These are phyloP conservation scores for Muscina levida DNA, from an alignment of 2,888 invertebrate genomes.

Conservation along the genomic window DNA sequence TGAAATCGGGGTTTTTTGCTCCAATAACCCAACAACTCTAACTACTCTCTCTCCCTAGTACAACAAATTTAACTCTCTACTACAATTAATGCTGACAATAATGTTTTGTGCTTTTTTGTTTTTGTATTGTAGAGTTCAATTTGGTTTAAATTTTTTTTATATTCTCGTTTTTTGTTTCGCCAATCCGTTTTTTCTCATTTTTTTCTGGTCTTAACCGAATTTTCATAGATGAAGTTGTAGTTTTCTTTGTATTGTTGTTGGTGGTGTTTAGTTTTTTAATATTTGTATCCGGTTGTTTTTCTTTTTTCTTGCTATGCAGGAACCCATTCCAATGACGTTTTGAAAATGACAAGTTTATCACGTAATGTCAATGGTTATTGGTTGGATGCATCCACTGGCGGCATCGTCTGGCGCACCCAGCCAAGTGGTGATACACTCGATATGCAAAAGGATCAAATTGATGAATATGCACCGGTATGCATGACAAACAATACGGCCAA, in stretches of 20 bases:
- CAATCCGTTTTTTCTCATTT: conserved; percentile 40
- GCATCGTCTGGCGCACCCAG: conserved; percentile 79
- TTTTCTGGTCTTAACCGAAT: conserved; percentile 39
- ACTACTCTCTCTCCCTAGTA: background rate
- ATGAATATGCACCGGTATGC: conserved; percentile 80
- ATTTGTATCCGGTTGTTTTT: conserved; percentile 18
- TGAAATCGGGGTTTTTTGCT: conserved; percentile 33
- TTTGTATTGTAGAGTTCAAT: background rate
- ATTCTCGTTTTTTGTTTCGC: conserved; percentile 24
- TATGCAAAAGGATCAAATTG: conserved; percentile 80
- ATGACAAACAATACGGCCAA: conserved; percentile 71
- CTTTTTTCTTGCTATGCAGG: conserved; percentile 72
- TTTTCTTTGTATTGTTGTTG: too few species aligned
- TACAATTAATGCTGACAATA: conserved; percentile 49
- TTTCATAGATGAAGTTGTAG: conserved; percentile 31
- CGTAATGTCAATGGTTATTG: conserved; percentile 79
- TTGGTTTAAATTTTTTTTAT: too few species aligned
- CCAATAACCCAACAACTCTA: conserved; percentile 1
- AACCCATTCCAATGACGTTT: conserved; percentile 79
- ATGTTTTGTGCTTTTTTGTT: conserved; percentile 19
- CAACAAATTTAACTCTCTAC: conserved; percentile 57
- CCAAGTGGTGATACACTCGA: conserved; percentile 77
- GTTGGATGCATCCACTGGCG: conserved; percentile 79
- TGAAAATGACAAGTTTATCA: conserved; percentile 80
- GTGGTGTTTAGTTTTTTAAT: conserved; percentile 35